Conservation (phyloP, 2,888 invertebrate species). For the Aleiodes leptofemur region DNA sequence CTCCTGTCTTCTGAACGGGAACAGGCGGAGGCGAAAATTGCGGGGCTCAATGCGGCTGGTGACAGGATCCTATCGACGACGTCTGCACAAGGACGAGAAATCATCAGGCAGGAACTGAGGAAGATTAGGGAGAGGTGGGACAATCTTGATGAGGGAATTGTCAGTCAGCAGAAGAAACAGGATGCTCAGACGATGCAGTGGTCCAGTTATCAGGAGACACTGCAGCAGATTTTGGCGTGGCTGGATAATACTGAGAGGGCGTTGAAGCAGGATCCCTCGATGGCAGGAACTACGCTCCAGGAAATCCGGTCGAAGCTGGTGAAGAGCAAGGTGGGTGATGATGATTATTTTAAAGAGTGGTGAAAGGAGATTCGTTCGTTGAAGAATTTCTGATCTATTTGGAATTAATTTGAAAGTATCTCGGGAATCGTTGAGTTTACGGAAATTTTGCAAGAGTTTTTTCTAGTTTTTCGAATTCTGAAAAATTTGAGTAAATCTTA, state of each 20-base stretch:
- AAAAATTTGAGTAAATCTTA: too few relatives aligned
- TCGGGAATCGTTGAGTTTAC: too few relatives aligned
- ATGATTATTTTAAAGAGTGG: background rate
- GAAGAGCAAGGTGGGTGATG: slow-evolving; percentile 82
- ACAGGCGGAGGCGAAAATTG: slow-evolving; percentile 88
- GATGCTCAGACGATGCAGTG: slow-evolving; percentile 90
- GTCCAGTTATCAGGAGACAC: slow-evolving; percentile 89
- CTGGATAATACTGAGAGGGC: slow-evolving; percentile 89
- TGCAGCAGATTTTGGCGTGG: slow-evolving; percentile 91
- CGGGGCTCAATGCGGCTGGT: slow-evolving; percentile 84
- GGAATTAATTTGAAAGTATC: too few relatives aligned
- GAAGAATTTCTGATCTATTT: too few relatives aligned
- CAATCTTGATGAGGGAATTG: slow-evolving; percentile 87
- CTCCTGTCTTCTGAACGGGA: slow-evolving; percentile 87
- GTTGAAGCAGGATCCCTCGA: slow-evolving; percentile 83
- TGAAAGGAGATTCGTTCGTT: too few relatives aligned
- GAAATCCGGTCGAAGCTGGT: slow-evolving; percentile 90
- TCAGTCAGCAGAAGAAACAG: slow-evolving; percentile 89
- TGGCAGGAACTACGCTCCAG: slow-evolving; percentile 86
- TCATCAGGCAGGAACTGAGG: slow-evolving; percentile 89
- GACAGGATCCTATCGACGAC: slow-evolving; percentile 96
- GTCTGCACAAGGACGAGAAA: slow-evolving; percentile 92
- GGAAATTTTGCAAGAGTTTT: background rate
- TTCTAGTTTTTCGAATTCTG: too few relatives aligned
- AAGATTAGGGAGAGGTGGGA: slow-evolving; percentile 92